These are phyloP conservation scores for Brachionus plicatilis DNA, from an alignment of 1,140 invertebrate genomes.

Conservation along the genomic window DNA sequence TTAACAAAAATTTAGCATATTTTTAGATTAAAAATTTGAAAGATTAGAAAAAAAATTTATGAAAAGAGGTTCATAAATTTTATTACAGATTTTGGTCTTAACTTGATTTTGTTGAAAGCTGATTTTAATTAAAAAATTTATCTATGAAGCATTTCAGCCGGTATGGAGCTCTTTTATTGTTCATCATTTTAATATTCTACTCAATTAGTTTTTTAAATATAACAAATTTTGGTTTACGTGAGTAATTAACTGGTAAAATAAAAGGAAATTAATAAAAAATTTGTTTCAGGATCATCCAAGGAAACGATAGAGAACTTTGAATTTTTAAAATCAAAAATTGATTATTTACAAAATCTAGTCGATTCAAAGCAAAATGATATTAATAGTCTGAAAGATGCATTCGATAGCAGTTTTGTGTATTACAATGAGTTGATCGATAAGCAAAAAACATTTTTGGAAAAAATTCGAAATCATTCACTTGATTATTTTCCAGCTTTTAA, in stretches of 20 bases:
- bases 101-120: background rate
- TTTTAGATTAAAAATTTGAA: background rate
- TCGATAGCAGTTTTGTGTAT: background rate
- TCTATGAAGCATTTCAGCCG: conserved; percentile 32
- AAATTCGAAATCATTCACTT: background rate
- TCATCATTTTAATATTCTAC: background rate
- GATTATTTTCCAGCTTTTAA: background rate
- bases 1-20: background rate
- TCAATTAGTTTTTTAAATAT: conserved; percentile 16
- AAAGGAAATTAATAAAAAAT: background rate
- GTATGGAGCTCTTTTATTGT: conserved; percentile 12
- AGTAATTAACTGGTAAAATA: background rate
- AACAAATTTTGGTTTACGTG: background rate
- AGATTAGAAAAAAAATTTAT: background rate
- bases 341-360: conserved; percentile 29
- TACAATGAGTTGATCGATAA: conserved; percentile 10
- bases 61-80: background rate
- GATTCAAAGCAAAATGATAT: conserved; percentile 19
- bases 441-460: background rate
- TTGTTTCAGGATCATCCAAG: background rate
- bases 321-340: background rate
- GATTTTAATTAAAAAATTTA: background rate
- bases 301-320: background rate
- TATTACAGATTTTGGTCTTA: no score
- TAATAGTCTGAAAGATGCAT: background rate